Base-by-base conservation (phyloP, 92 coral and sea anemone species). In the Blastomussa wellsi region DNA sequence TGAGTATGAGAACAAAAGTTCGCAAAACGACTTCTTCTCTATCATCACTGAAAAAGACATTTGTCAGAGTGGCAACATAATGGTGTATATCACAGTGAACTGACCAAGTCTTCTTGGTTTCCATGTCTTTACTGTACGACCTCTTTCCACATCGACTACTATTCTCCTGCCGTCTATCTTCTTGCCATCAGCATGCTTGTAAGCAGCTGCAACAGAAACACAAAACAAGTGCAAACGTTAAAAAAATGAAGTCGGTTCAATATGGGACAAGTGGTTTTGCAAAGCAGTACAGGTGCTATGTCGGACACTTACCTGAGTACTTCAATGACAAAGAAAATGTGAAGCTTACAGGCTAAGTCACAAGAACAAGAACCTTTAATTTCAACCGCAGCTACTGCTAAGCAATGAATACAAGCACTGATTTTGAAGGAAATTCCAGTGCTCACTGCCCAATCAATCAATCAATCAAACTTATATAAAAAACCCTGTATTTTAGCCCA, bases 151-250 rank as follows among this genome's bases (percentile, higher is more conserved):
- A 86, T 97, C 99, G 31, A 97, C 99, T 26, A 97, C 99, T 35
- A 97, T 92, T 62, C 99, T 89, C 51, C 99, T 86, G 0, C 99
- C 99, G 73, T 97, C 99, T 16, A 97, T 97, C 92, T 97, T 97
- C 88, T 97, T 97, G 17, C 99, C 99, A 88, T 97, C 99, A 1
- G 99, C 98, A 76, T 97, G 99, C 87, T 97, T 97, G 90, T 97
- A 97, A 1, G 99, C 99, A 82, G 99, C 99, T 97, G 91, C 4
- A 59, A 85, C 70, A 35, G 41, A 87, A 73, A 47, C 44, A 75
- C 66, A 26, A 44, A 60, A 76, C 37, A 11, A 75, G 68, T 35
- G 78, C 86, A 51, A 72, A 76, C 28, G 81, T 65, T 87, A 53
- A 1, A 59, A 24, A 6, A 24, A 24, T 24, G 66, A 24, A n/a